phyloP scores from a whole-genome alignment of 2,797 vertebrate genomes.

The Manis pentadactyla region DNA sequence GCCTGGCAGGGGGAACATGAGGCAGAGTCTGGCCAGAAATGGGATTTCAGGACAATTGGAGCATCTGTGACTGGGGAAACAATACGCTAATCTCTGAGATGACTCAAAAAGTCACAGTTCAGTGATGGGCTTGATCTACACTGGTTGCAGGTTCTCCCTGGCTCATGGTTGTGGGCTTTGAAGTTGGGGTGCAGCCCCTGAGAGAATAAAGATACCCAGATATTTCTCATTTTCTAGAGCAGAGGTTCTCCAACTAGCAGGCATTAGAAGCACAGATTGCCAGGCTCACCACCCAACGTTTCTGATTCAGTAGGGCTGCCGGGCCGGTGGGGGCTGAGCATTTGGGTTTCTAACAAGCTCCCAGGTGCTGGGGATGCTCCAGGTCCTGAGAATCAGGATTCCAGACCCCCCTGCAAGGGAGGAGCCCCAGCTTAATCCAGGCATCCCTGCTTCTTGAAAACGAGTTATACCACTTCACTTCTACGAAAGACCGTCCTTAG shows the following conservation, averaged over 20 bases:
- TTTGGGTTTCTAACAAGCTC: background rate
- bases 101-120: background rate
- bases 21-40: background rate
- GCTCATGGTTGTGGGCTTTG: background rate
- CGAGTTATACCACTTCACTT: background rate
- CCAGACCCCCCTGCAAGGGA: background rate
- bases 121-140: rapidly evolving
- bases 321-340: background rate
- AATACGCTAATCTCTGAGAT: rapidly evolving
- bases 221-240: background rate
- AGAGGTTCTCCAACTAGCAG: rapidly evolving
- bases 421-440: background rate
- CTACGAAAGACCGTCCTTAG: background rate
- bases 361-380: too few species aligned
- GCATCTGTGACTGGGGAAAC: background rate
- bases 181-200: background rate
- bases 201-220: background rate
- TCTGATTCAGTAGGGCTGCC: background rate
- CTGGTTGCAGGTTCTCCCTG: rapidly evolving
- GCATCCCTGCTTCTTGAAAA: background rate
- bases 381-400: background rate
- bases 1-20: background rate
- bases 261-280: background rate
- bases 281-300: background rate
- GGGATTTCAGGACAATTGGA: background rate